Evolutionary conservation across 1,140 invertebrate genomes (phyloP), one percentile per base, ranked within the genome.

Genomic region (Physella acuta): DNA sequence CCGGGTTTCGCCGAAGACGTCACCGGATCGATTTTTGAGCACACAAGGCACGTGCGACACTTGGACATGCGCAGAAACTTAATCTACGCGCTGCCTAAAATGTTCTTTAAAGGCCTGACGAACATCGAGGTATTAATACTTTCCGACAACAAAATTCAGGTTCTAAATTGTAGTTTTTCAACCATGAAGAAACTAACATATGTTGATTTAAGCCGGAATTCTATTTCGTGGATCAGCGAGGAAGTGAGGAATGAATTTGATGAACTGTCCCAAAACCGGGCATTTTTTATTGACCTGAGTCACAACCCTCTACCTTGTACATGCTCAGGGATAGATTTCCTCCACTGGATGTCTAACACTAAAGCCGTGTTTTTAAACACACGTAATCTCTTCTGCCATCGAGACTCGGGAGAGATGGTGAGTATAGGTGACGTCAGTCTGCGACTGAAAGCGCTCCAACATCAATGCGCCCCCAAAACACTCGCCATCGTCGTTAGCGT

Each of bases 261-360:
- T 24, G 2, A 1, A 8, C 39, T 44, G 39, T 8, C 39, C 8
- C 8, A 11, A 44, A 11, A 8, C 8, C 8, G 39, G 20, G 8
- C 8, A 44, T 2, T 64, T 4, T 64, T 30, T 36, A n/a, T 64
- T 52, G 62, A 64, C 30, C 1, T 64, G 3, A 24, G 26, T 28
- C 17, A 3, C 3, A 64, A 64, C 44, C 62, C 62, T 2, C 33
- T 64, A 28, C 62, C 44, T 0, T 64, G 62, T 24, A 64, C 62
- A 1, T 64, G 62, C 24, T 30, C 30, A 16, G 62, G 62, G 11
- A 37, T 64, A 52, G 62, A 64, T 51, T 20, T 52, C 20, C 52
- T 64, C 49, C 1, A 3, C 30, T 64, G 62, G 62, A 51, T 64
- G 2, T 1, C 2, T 4, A 20, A 26, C 1, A 39, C 62, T 17